Percentiles rank a stretch among this genome's conserved stretches.
These are phyloP conservation scores for Varanus komodoensis DNA, from an alignment of 2,113 vertebrate genomes.

Conservation along the genomic window DNA sequence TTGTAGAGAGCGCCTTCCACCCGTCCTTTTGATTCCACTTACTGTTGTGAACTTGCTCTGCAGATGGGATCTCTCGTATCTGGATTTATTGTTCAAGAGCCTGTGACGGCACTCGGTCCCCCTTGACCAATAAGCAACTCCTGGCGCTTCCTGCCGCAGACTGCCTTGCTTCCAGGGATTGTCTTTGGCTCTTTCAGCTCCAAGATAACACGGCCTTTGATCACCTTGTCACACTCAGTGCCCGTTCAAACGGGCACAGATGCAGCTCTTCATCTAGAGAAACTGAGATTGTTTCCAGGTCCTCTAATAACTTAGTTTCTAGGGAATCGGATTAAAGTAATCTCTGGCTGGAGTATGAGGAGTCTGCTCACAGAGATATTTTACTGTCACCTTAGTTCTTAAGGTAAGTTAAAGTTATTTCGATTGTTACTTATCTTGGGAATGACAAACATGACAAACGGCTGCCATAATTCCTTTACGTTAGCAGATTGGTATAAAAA, in stretches of 20 bases:
- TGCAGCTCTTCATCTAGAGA: slow-evolving; percentile 4
- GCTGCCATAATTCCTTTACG: slow-evolving; percentile 73
- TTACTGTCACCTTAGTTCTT: slow-evolving; percentile 62
- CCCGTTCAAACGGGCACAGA: neutral
- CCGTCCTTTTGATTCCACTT: neutral
- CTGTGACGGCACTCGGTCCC: rapidly evolving
- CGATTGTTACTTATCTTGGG: slow-evolving; percentile 69
- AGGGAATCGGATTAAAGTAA: slow-evolving; percentile 70
- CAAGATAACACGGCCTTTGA: neutral
- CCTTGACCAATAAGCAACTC: rapidly evolving
- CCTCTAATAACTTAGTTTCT: slow-evolving; percentile 65
- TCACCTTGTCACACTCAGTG: neutral
- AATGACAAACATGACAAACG: slow-evolving; percentile 72
- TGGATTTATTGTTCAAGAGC: neutral
- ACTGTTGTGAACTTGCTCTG: neutral
- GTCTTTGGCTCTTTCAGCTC: neutral
- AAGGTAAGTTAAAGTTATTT: slow-evolving; percentile 71
- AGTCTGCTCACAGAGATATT: slow-evolving; percentile 57
- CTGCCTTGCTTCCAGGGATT: rapidly evolving
- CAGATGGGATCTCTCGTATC: neutral
- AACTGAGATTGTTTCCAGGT: slow-evolving; percentile 24
- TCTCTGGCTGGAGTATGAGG: slow-evolving; percentile 50
- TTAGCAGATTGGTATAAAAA: slow-evolving; percentile 65
- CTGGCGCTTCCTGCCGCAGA: rapidly evolving
- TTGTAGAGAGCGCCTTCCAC: no score